A percentile compares a stretch with the other conserved stretches of the same genome.
These are phyloP conservation scores for Suncus etruscus DNA, from an alignment of 2,113 vertebrate genomes.

Conservation along the genomic window DNA sequence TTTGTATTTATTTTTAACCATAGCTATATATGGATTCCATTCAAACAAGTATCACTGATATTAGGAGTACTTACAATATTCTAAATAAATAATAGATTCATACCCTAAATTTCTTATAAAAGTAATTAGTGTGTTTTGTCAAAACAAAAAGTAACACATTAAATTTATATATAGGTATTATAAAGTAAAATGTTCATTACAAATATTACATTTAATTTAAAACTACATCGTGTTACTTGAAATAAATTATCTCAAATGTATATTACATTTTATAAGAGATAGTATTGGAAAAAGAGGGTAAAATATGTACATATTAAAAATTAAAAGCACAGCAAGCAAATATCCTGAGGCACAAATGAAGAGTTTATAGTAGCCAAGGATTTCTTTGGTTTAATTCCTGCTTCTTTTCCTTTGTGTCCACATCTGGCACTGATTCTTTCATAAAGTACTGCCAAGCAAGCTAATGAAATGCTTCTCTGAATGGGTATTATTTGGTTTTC, in stretches of 20 bases:
- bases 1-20: not conserved
- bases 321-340: conserved; percentile 75
- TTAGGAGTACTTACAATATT: not conserved
- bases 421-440: conserved; percentile 51
- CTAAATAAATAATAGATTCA: not conserved
- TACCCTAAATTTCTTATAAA: not conserved
- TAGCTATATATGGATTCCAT: not conserved
- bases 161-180: not conserved
- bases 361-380: conserved; percentile 43
- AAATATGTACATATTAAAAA: conserved; percentile 70
- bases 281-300: conserved; percentile 30
- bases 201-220: not conserved
- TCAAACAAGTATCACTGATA: not conserved
- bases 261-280: not conserved
- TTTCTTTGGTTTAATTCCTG: conserved; percentile 48
- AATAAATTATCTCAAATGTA: not conserved
- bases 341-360: conserved; percentile 68
- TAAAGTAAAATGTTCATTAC: not conserved
- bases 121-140: not conserved
- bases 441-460: conserved; percentile 56
- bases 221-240: not conserved
- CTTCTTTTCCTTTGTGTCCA: conserved; percentile 68
- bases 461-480: conserved; percentile 71
- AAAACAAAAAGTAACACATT: conserved; percentile 40
- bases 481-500: conserved; percentile 56